phyloP scores from a whole-genome alignment of 1,140 invertebrate species.

The Lordiphosa stackelbergi region DNA sequence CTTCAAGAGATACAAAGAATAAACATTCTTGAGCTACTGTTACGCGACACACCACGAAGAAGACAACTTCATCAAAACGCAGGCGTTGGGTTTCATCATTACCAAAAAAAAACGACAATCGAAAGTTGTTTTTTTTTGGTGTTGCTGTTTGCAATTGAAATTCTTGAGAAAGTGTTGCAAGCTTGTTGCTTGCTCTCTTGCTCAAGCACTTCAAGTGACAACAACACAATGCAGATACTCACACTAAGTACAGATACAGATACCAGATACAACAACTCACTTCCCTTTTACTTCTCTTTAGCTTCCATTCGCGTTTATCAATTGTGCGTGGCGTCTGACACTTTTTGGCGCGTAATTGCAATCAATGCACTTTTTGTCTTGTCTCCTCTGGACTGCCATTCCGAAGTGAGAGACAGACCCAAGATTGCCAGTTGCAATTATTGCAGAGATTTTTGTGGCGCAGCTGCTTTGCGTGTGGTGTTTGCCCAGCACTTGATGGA shows the following conservation, averaged over 20 bases:
- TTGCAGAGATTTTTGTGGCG: background rate
- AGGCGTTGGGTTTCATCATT: conserved; percentile 33
- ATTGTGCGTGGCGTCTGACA: conserved; percentile 29
- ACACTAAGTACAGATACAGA: conserved; percentile 5
- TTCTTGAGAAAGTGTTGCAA: conserved; percentile 71
- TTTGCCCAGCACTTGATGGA: conserved; percentile 14
- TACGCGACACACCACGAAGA: conserved; percentile 24
- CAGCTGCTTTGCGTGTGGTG: conserved; percentile 6
- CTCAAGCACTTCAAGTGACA: conserved; percentile 69
- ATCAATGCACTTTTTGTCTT: conserved; percentile 36
- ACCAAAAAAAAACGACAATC: conserved; percentile 32
- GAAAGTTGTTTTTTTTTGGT: conserved; percentile 64
- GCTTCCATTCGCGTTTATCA: conserved; percentile 20
- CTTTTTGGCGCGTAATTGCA: conserved; percentile 55
- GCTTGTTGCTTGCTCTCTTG: conserved; percentile 10
- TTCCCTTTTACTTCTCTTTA: conserved; percentile 23
- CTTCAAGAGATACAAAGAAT: conserved; percentile 21
- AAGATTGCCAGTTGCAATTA: conserved; percentile 10
- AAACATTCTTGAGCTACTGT: conserved; percentile 64
- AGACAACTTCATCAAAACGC: conserved; percentile 52
- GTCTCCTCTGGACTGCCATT: conserved; percentile 21
- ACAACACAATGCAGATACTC: conserved; percentile 35
- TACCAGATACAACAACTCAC: conserved; percentile 17
- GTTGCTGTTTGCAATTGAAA: conserved; percentile 40
- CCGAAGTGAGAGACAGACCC: background rate